Conservation (phyloP, 2,888 invertebrate genomes). For the Harpalus rufipes region DNA sequence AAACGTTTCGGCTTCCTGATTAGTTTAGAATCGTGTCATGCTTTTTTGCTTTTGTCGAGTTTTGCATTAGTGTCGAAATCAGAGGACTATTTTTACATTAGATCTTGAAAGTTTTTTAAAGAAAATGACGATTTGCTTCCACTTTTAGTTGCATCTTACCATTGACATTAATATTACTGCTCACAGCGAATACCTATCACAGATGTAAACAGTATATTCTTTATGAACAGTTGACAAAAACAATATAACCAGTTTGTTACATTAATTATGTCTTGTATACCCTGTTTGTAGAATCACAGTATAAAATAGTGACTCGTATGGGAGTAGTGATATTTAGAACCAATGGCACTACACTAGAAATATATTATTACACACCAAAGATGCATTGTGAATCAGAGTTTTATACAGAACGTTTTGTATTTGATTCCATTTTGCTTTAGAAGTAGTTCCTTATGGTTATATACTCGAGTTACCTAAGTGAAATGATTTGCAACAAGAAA, state of each 20-base stretch:
- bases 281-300: conserved; percentile 37
- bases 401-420: conserved; percentile 55
- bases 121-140: conserved; percentile 55
- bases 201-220: background rate
- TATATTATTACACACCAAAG: conserved; percentile 63
- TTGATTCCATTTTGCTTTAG: conserved; percentile 66
- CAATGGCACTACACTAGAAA: conserved; percentile 59
- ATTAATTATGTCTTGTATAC: conserved; percentile 41
- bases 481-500: conserved; percentile 63
- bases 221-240: conserved; percentile 25
- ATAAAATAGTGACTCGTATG: conserved; percentile 42
- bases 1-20: conserved; percentile 63
- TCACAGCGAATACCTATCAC: conserved; percentile 32
- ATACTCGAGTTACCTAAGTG: conserved; percentile 61
- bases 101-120: conserved; percentile 59
- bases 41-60: conserved; percentile 62
- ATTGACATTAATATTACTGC: conserved; percentile 54
- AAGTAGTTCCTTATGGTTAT: conserved; percentile 54
- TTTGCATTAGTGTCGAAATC: conserved; percentile 64
- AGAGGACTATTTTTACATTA: conserved; percentile 64
- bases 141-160: conserved; percentile 63
- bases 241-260: conserved; percentile 36
- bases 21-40: conserved; percentile 64
- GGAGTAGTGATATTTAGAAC: conserved; percentile 57
- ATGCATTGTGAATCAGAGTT: conserved; percentile 63